Conservation (phyloP, 2,113 vertebrate species). For the Leucosticte australis region DNA sequence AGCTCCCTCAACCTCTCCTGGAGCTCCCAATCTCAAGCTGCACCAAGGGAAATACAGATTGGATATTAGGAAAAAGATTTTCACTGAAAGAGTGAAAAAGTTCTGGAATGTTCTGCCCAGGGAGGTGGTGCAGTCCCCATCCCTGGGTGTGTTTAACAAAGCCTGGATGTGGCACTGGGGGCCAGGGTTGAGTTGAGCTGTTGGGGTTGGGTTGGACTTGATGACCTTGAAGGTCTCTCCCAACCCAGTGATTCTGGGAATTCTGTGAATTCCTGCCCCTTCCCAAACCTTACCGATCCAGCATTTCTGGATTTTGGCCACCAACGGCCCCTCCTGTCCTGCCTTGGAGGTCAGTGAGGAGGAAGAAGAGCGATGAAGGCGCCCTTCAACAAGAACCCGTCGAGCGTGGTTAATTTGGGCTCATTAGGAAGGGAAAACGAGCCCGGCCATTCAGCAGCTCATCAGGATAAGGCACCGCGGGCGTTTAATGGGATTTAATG, state of each 20-base stretch:
- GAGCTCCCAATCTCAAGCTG: too few relatives aligned
- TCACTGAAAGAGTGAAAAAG: too few relatives aligned
- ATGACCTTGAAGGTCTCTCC: neutral
- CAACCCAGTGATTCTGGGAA: neutral
- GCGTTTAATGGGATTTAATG: neutral
- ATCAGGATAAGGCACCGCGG: rapidly evolving
- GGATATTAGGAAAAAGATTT: too few relatives aligned
- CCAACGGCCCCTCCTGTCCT: neutral
- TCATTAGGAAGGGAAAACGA: neutral
- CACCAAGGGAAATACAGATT: too few relatives aligned
- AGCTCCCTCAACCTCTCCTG: too few relatives aligned
- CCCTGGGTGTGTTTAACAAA: neutral
- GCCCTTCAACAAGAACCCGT: neutral
- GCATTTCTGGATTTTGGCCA: neutral
- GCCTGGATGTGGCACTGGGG: neutral
- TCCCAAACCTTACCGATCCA: neutral
- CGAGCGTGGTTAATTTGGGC: neutral
- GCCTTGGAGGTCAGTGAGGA: neutral
- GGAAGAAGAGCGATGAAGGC: neutral
- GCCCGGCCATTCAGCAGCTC: neutral
- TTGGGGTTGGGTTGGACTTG: neutral
- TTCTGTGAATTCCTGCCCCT: neutral
- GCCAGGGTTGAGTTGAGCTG: neutral
- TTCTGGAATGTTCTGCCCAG: too few relatives aligned
- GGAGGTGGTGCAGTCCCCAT: neutral